Base-by-base conservation (phyloP, 2,888 invertebrate species). In the Stratiomys singularior region DNA sequence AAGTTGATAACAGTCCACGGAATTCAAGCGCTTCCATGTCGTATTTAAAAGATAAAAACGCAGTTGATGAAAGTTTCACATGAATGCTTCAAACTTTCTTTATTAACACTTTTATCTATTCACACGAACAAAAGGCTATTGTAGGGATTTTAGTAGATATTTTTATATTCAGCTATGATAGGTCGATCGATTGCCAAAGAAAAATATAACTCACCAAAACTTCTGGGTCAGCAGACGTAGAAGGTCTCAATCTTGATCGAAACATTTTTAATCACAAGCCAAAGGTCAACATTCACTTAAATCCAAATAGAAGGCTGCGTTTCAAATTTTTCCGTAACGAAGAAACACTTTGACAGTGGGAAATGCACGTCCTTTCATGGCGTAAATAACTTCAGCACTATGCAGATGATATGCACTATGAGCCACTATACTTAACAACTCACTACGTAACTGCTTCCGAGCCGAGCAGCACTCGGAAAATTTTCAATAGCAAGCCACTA, bases 241-340 rank as follows among this genome's bases (percentile, higher is more conserved):
- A 82, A 66, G 84, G 81, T 81, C 85, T 85, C 76, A 87, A 81
- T 25, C 87, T 85, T 80, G 84, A 82, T 79, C 84, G 87, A 76
- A 87, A 84, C 83, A 87, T 86, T 81, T 9, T 52, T n/a, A 60
- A 60, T 23, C 25, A 60, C 58, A 60, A 5, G n/a, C n/a, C n/a
- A n/a, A n/a, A n/a, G n/a, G n/a, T n/a, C n/a, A n/a, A n/a, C n/a
- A n/a, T n/a, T n/a, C n/a, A n/a, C n/a, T n/a, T n/a, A n/a, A n/a
- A n/a, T n/a, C n/a, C 44, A 44, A 44, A 9, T 9, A 44, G 44
- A 44, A 44, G 13, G 13, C 44, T 44, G 44, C 44, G 7, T 44
- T 44, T n/a, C n/a, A n/a, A n/a, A n/a, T n/a, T n/a, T n/a, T n/a
- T n/a, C n/a, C n/a, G n/a, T n/a, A n/a, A n/a, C n/a, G n/a, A 30